Evolutionary conservation across 1,140 invertebrate species (phyloP).

Genomic region (Anastrepha obliqua): DNA sequence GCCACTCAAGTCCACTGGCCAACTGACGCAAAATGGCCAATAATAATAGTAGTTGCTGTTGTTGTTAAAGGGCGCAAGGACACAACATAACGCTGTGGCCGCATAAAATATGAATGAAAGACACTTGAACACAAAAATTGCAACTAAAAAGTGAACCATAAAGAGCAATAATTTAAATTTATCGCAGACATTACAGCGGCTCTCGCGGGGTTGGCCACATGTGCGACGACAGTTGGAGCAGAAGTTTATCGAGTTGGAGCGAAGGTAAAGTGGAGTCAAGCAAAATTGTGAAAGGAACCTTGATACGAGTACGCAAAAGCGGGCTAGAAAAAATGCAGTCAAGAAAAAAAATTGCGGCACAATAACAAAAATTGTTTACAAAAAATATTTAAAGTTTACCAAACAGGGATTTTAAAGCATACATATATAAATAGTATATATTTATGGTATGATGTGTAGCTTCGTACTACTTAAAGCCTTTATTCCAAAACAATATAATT

Average conservation of each 20-base stretch:
- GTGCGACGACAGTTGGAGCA: neutral
- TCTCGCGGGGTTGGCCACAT: neutral
- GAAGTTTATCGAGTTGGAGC: neutral
- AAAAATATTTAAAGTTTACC: too few relatives aligned
- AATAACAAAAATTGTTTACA: too few relatives aligned
- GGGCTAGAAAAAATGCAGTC: too few relatives aligned
- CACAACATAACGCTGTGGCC: neutral
- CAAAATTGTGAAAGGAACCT: neutral
- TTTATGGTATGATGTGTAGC: too few relatives aligned
- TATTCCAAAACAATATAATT: too few relatives aligned
- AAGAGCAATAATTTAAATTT: conserved; percentile 20
- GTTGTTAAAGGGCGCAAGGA: neutral
- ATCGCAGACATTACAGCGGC: conserved; percentile 1
- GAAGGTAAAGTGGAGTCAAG: neutral
- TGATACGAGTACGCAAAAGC: too few relatives aligned
- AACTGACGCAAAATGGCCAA: neutral
- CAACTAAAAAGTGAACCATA: conserved; percentile 18
- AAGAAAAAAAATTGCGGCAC: too few relatives aligned
- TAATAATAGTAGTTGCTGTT: neutral
- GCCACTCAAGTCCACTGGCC: neutral
- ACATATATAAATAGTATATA: too few relatives aligned
- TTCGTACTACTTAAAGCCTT: too few relatives aligned
- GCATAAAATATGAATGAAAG: neutral
- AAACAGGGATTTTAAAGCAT: too few relatives aligned
- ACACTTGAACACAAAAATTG: neutral